Base-by-base conservation (phyloP, 2,113 vertebrate genomes). In the Embiotoca jacksoni region DNA sequence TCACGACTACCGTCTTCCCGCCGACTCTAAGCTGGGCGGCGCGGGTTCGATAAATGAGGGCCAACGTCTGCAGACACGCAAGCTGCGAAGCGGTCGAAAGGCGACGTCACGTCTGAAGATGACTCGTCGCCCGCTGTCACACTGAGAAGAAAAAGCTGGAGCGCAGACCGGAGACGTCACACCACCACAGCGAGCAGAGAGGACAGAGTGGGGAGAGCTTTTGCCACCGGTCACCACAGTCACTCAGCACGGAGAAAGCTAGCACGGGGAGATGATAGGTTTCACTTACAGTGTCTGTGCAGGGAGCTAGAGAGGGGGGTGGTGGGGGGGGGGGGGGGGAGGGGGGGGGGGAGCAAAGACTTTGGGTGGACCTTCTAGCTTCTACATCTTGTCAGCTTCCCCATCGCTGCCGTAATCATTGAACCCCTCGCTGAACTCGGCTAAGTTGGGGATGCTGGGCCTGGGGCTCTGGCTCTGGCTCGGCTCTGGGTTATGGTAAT, bases 381-480 rank as follows among this genome's bases (percentile, higher is more conserved):
- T 95, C 96, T 98, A 99, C 96, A 97, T 96, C 93, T 97, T 96
- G 96, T 97, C 83, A 79, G 80, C 95, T 95, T 96, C 97, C 94
- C 89, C 92, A 53, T 97, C 96, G 95, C 96, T 97, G 95, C 97
- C 96, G 93, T 96, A 97, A 94, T 95, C 96, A 95, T 94, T 96
- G 96, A 97, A 97, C 96, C 96, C 96, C 96, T 98, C 96, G 94
- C 97, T 99, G 97, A 96, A 97, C 92, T 96, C 95, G 91, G 96
- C 97, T 97, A 98, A 97, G 96, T 97, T 96, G 94, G 95, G 97
- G 95, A 95, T 94, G 96, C 96, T 96, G 94, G 96, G 95, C 94
- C 96, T 95, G 86, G 96, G 96, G 95, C 95, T 96, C 94, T 94
- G 78, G 57, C 90, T 95, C 94, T 85, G 87, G 78, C 87, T 88